phyloP scores from a whole-genome alignment of 2,888 invertebrate species.

The Silvanus unidentatus region DNA sequence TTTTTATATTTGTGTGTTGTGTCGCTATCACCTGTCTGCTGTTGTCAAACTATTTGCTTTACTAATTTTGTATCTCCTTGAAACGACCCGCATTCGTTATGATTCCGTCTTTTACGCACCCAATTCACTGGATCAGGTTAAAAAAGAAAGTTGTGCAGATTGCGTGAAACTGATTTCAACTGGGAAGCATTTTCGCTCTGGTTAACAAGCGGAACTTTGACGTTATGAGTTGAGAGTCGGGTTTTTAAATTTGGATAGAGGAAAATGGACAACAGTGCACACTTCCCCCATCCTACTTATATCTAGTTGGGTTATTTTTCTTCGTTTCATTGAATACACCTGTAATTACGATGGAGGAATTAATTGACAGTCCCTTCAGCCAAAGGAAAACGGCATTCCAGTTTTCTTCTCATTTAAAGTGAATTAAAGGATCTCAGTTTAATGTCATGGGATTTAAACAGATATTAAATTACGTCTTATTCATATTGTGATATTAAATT shows the following conservation, averaged over 20 bases:
- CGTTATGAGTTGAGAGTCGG: conserved; percentile 13
- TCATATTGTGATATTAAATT: no score
- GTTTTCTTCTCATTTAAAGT: no score
- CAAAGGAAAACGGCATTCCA: no score
- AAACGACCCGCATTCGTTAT: neutral
- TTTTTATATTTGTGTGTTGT: conserved; percentile 22
- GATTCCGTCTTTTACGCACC: neutral
- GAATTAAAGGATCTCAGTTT: no score
- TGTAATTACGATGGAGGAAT: no score
- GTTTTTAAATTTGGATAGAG: conserved; percentile 16
- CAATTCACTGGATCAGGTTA: neutral
- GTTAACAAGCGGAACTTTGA: conserved; percentile 19
- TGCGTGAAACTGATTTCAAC: conserved; percentile 15
- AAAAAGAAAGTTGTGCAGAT: neutral
- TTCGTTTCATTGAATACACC: no score
- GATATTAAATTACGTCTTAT: no score
- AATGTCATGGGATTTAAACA: no score
- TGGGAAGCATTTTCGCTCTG: conserved; percentile 16
- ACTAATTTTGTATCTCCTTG: conserved; percentile 19
- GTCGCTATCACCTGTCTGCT: conserved; percentile 28
- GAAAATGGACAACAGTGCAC: no score
- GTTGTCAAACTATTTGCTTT: conserved; percentile 23
- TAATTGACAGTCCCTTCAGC: no score
- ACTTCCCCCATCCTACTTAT: no score
- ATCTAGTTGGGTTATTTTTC: no score